Conservation (phyloP, 2,797 vertebrate genomes). For the Parambassis ranga region DNA sequence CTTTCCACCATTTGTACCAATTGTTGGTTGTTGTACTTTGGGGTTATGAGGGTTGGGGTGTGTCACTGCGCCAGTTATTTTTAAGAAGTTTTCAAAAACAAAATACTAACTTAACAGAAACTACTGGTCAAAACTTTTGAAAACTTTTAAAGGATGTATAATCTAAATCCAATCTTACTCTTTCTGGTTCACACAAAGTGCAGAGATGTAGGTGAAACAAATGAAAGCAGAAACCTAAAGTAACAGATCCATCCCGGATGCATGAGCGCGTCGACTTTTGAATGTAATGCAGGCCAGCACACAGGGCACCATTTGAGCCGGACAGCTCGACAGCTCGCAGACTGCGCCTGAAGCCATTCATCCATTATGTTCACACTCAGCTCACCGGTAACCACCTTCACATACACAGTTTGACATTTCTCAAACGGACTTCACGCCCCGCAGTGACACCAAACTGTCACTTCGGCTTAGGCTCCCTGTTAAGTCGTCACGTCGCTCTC, state of each 20-base stretch:
- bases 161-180: too few relatives aligned
- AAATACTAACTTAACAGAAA: too few relatives aligned
- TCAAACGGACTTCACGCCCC: conserved; percentile 28
- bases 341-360: conserved; percentile 27
- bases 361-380: conserved; percentile 58
- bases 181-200: background rate
- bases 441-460: conserved; percentile 55
- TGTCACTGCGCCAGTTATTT: too few relatives aligned
- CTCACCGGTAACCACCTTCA: conserved; percentile 34
- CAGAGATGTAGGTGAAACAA: background rate
- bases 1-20: too few relatives aligned
- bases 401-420: conserved; percentile 43
- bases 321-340: conserved; percentile 41
- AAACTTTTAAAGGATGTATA: too few relatives aligned
- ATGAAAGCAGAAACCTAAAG: conserved; percentile 6
- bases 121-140: too few relatives aligned
- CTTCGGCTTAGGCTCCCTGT: conserved; percentile 15
- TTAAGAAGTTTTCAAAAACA: too few relatives aligned
- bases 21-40: too few relatives aligned
- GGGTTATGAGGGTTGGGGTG: too few relatives aligned
- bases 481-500: conserved; percentile 10
- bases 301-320: background rate
- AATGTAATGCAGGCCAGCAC: conserved; percentile 19
- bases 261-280: conserved; percentile 5
- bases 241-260: background rate